phyloP scores from a whole-genome alignment of 2,113 vertebrate genomes.

The Lycaon pictus region DNA sequence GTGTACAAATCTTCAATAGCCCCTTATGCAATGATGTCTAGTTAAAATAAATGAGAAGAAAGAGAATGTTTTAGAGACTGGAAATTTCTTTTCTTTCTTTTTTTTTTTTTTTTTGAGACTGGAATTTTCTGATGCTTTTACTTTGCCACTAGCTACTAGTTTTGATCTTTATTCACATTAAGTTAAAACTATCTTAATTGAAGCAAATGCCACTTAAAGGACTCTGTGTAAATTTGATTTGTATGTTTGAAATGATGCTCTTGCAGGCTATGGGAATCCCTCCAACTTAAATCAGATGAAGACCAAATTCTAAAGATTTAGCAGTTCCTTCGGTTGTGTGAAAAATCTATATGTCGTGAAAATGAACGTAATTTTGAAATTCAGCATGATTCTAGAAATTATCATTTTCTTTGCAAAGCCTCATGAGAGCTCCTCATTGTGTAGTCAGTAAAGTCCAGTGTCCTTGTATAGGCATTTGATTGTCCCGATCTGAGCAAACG shows the following conservation, averaged over 20 bases:
- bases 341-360: constrained; percentile 12
- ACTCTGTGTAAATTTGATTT: neutral
- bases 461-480: neutral
- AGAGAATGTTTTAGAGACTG: constrained; percentile 8
- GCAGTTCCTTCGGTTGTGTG: neutral
- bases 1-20: neutral
- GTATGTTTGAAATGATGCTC: constrained; percentile 16
- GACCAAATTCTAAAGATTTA: neutral
- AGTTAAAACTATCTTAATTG: constrained; percentile 54
- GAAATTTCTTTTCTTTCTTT: neutral
- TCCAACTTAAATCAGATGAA: constrained; percentile 4
- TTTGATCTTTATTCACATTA: constrained; percentile 65
- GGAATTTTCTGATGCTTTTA: constrained; percentile 40
- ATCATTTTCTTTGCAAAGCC: constrained; percentile 15
- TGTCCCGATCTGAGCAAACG: neutral
- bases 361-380: neutral
- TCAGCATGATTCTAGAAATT: neutral
- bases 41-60: constrained; percentile 12
- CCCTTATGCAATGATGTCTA: neutral
- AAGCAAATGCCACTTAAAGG: constrained; percentile 59
- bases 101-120: neutral
- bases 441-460: neutral
- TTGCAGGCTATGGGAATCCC: neutral
- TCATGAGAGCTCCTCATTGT: neutral
- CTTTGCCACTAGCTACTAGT: constrained; percentile 34